Base-by-base conservation (phyloP, 1,140 invertebrate genomes). In the Eriosoma lanigerum region DNA sequence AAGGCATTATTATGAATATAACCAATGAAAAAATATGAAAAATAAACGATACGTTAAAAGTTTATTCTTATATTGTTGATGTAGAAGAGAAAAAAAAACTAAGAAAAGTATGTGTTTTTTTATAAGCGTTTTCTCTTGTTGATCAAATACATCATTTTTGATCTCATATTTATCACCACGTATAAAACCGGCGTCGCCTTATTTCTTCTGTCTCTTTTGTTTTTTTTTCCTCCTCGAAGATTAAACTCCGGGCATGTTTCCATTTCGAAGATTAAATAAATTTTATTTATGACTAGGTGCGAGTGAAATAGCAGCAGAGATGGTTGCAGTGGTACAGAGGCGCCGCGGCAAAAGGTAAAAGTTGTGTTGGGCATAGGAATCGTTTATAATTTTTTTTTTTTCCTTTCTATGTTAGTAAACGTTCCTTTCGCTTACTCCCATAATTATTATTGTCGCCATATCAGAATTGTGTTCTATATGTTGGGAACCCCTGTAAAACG, bases 91-190 rank as follows among this genome's bases (percentile, higher is more conserved):
- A 60, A 48, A 76, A 50, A 26, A 44, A 66, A 70, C n/a, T 70
- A 12, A 17, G 3, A 70, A 60, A 76, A 76, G 73, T 76, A 60
- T 76, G 15, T 56, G 21, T 60, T 75, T 76, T 73, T 32, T 54
- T 73, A 5, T 6, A 24, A 76, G 32, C 73, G 46, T 76, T 76
- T 76, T n/a, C 54, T 60, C 75, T 60, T 78, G 75, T 78, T 78
- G 75, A 78, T 78, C 75, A 56, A 78, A 78, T 78, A 78, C 75
- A 78, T 78, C 75, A 78, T 78, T 60, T 32, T 78, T 78, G 75
- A 78, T 78, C 75, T 78, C 75, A 48, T 78, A 78, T 78, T 78
- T 78, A 78, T 78, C 75, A 78, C 38, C 29, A 10, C 73, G 73
- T 56, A 56, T 76, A 58, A 76, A 58, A 4, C 60, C 54, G 3